Evolutionary conservation across 1,140 invertebrate genomes (phyloP), one percentile per base, ranked within the genome.

Genomic region (Bradysia coprophila): DNA sequence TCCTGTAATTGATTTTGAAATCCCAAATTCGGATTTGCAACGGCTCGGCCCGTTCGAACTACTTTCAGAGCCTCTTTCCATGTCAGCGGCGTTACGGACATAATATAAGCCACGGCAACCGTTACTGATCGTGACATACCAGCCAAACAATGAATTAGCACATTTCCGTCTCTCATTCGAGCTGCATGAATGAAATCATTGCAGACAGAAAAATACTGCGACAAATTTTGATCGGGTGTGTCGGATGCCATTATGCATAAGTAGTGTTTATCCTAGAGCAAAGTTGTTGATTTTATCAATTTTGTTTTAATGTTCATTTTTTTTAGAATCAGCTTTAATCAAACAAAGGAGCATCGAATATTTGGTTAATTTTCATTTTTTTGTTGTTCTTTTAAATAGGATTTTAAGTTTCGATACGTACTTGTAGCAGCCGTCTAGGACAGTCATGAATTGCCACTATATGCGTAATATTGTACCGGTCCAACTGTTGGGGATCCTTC

Each of bases 131-230:
- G 73, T 1, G 91, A 95, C 76, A 96, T 92, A 15, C 93, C 93
- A 2, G 92, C 92, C 55, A 97, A 65, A 64, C 92, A 97, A 60
- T 97, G 92, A 52, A 97, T 90, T 13, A 97, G 71, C 23, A 97
- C 91, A 57, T 83, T 84, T 44, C 91, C 90, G 44, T 89, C 86
- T 24, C 81, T 69, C 1, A 90, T 64, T 40, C 92, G 66, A 1
- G 90, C 91, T 1, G 78, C 76, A 60, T 96, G 91, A 52, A 96
- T 96, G 54, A 96, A 97, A 56, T 96, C 90, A 64, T 93, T 95
- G 64, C 88, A 93, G 34, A 87, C 62, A 15, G 82, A 75, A 65
- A 96, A 95, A 65, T 86, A 93, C 62, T 92, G 89, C 11, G 78
- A 78, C 9, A 97, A 67, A 64, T 95, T 92, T 62, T 96, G 90